Conservation (phyloP, 2,113 vertebrate genomes). For the Cyanoderma ruficeps region DNA sequence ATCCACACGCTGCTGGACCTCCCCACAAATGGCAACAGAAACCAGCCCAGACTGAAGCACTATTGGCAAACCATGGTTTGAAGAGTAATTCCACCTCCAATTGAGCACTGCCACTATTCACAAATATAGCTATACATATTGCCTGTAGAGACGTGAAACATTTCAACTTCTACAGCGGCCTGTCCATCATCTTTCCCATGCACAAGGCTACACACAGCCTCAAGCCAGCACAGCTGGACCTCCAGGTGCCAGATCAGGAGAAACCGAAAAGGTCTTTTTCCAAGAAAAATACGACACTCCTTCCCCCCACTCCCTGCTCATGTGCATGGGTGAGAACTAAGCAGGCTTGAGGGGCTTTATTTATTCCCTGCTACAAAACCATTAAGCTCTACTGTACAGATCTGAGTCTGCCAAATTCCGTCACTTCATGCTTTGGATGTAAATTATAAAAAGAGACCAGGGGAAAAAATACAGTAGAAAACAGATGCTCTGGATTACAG, state of each 20-base stretch:
- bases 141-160: background rate
- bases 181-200: constrained; percentile 32
- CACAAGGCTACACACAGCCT: constrained; percentile 35
- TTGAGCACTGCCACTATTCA: constrained; percentile 1
- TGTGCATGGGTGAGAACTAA: constrained; percentile 19
- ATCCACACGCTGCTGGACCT: background rate
- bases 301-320: constrained; percentile 28
- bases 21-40: background rate
- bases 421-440: constrained; percentile 19
- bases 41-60: background rate
- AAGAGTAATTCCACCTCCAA: background rate
- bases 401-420: constrained; percentile 32
- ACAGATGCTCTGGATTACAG: constrained; percentile 18
- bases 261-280: constrained; percentile 23
- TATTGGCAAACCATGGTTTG: background rate
- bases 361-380: constrained; percentile 40
- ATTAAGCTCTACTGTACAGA: constrained; percentile 24
- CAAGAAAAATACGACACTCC: constrained; percentile 56
- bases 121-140: background rate
- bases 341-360: constrained; percentile 44
- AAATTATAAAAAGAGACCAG: constrained; percentile 16
- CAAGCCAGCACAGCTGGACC: constrained; percentile 62
- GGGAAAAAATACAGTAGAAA: constrained; percentile 32
- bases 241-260: constrained; percentile 61
- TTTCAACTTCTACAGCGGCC: background rate